phyloP scores from a whole-genome alignment of 2,888 invertebrate genomes.

The Melieria omissa region DNA sequence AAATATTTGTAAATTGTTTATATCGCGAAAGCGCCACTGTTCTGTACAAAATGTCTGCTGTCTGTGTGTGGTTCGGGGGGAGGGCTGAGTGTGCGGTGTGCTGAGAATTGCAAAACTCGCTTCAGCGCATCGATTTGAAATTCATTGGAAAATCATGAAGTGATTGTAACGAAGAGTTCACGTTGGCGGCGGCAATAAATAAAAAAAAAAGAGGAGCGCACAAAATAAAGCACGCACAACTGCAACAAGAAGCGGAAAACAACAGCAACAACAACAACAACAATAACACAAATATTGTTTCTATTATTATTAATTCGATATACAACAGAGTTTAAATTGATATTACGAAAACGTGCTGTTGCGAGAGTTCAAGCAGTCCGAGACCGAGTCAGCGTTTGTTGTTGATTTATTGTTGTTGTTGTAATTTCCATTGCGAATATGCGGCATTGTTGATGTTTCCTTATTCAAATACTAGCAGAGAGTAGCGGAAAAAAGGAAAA shows the following conservation, averaged over 20 bases:
- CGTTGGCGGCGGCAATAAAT: neutral
- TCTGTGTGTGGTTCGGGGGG: too few relatives aligned
- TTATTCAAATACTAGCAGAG: too few relatives aligned
- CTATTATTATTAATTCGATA: slow-evolving; percentile 26
- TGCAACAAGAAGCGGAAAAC: neutral
- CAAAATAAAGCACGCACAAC: neutral
- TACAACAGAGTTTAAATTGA: slow-evolving; percentile 12
- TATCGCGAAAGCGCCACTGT: too few relatives aligned
- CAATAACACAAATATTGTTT: neutral
- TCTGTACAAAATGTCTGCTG: too few relatives aligned
- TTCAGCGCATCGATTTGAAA: slow-evolving; percentile 1
- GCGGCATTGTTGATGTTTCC: too few relatives aligned
- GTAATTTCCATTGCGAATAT: too few relatives aligned
- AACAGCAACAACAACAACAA: neutral
- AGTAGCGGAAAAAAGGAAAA: too few relatives aligned
- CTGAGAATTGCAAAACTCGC: too few relatives aligned
- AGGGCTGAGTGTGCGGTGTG: too few relatives aligned
- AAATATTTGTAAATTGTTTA: too few relatives aligned
- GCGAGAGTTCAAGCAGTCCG: slow-evolving; percentile 22
- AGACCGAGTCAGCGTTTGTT: neutral
- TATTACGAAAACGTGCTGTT: slow-evolving; percentile 23
- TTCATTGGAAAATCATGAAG: slow-evolving; percentile 23
- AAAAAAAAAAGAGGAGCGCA: neutral
- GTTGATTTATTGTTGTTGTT: too few relatives aligned
- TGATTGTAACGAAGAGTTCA: slow-evolving; percentile 15